Conservation (phyloP, 64 coral and sea anemone species). For the Astreopora myriophthalma region DNA sequence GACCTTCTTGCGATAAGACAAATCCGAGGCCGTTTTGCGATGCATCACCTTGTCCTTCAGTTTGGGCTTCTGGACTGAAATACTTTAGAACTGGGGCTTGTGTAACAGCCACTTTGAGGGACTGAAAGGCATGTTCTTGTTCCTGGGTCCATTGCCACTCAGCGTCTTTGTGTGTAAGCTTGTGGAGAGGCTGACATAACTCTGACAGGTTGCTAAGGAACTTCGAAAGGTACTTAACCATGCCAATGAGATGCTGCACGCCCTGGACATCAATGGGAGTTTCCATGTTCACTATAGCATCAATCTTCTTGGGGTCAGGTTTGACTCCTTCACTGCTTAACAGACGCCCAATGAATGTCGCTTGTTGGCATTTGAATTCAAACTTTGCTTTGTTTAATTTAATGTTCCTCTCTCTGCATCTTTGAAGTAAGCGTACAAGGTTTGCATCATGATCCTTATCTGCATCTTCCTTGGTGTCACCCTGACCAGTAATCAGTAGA, state of each 20-base stretch:
- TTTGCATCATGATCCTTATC: not conserved
- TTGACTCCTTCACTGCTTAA: not conserved
- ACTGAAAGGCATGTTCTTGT: not conserved
- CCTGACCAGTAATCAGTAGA: not conserved
- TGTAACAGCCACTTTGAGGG: not conserved
- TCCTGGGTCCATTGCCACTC: not conserved
- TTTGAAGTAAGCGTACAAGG: not conserved
- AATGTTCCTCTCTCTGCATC: not conserved
- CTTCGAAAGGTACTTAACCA: not conserved
- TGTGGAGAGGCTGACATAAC: not conserved
- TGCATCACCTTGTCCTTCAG: not conserved
- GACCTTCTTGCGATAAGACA: not conserved
- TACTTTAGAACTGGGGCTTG: not conserved
- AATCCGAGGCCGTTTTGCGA: not conserved
- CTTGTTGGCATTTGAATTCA: not conserved
- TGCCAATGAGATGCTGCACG: not conserved
- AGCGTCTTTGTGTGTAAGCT: not conserved
- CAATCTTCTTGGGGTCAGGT: not conserved
- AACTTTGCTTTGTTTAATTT: not conserved
- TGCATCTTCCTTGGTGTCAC: not conserved
- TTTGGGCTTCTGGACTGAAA: not conserved
- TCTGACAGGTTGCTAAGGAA: not conserved
- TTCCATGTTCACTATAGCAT: not conserved
- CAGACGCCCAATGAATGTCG: not conserved
- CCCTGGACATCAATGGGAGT: not conserved